phyloP scores from a whole-genome alignment of 2,888 invertebrate genomes.

The Ophraella communa region DNA sequence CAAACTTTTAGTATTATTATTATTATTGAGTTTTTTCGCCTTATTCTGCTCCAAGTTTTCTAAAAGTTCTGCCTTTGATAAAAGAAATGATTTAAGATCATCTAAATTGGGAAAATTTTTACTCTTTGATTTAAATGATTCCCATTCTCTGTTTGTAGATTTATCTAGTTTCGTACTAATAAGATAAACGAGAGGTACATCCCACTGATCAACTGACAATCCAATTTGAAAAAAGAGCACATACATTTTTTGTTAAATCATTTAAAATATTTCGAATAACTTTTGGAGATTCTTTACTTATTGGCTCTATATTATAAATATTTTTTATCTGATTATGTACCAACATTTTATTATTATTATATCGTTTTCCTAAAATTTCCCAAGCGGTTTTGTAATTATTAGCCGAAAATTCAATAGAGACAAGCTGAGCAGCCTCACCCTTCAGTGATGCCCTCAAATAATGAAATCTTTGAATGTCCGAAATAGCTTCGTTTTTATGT shows the following conservation, averaged over 20 bases:
- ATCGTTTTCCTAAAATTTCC: background rate
- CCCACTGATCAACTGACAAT: background rate
- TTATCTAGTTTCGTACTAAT: constrained; percentile 27
- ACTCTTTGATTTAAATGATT: constrained; percentile 19
- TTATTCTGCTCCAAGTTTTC: constrained; percentile 25
- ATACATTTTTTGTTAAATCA: background rate
- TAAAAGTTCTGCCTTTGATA: constrained; percentile 24
- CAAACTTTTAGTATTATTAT: constrained; percentile 1
- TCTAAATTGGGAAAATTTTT: constrained; percentile 20
- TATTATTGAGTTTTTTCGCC: constrained; percentile 8
- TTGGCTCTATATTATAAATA: background rate
- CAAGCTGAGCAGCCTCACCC: background rate
- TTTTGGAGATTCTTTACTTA: background rate
- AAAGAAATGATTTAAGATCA: constrained; percentile 26
- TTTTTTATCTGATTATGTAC: background rate
- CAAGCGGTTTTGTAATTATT: background rate
- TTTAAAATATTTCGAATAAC: background rate
- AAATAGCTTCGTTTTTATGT: background rate
- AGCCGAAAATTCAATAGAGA: background rate
- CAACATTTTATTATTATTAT: background rate
- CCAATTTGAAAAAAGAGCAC: background rate
- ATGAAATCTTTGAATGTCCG: background rate
- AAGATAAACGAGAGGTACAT: constrained; percentile 30
- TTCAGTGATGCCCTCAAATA: background rate
- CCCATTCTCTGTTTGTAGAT: constrained; percentile 26